These are phyloP conservation scores for Rutpela maculata DNA, from an alignment of 2,888 invertebrate species.

Conservation along the genomic window DNA sequence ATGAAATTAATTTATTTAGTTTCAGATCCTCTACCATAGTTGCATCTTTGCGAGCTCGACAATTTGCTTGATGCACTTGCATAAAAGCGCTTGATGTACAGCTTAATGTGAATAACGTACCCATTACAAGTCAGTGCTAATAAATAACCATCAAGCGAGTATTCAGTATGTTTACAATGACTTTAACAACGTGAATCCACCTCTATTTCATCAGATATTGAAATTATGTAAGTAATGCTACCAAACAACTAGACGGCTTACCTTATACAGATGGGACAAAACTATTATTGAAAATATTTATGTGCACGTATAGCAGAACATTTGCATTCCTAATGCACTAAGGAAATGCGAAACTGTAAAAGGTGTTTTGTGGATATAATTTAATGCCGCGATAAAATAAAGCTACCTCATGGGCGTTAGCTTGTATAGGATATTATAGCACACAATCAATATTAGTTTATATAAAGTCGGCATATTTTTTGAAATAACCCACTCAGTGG, in stretches of 20 bases:
- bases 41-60: not conserved
- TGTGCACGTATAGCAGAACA: not conserved
- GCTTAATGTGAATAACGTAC: constrained; percentile 40
- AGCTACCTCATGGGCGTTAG: not conserved
- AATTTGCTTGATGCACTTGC: not conserved
- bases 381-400: not conserved
- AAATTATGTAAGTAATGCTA: constrained; percentile 40
- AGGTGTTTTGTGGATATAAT: not conserved
- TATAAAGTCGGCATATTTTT: too few relatives aligned
- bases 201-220: constrained; percentile 42
- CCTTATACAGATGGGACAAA: constrained; percentile 20
- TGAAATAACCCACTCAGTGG: too few relatives aligned
- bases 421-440: not conserved
- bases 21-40: not conserved
- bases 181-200: constrained; percentile 37
- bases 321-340: constrained; percentile 1
- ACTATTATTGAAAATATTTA: constrained; percentile 21
- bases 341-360: not conserved
- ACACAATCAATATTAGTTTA: too few relatives aligned
- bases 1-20: not conserved
- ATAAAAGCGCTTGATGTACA: constrained; percentile 28
- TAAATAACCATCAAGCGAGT: constrained; percentile 41
- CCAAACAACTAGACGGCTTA: constrained; percentile 23
- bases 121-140: constrained; percentile 28
- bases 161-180: constrained; percentile 43